A percentile compares a stretch with the other conserved stretches of the same genome.
phyloP scores from a whole-genome alignment of 2,888 invertebrate species.

The Alitta virens region DNA sequence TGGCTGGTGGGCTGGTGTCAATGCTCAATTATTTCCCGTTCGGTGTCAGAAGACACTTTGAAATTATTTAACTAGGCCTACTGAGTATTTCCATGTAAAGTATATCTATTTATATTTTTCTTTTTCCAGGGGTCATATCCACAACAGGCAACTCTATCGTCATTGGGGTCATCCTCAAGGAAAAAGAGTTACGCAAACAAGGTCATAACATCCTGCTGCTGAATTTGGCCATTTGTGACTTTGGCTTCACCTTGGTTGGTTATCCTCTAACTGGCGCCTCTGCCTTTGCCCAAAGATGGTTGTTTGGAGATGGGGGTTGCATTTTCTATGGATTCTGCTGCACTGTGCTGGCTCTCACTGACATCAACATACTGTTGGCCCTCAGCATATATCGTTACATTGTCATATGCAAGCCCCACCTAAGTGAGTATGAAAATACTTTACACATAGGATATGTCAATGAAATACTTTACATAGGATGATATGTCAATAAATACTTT shows the following conservation, averaged over 20 bases:
- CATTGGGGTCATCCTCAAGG: slow-evolving; percentile 6
- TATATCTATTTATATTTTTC: too few species aligned
- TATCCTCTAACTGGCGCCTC: slow-evolving; percentile 28
- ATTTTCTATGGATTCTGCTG: slow-evolving; percentile 27
- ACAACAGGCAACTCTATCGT: slow-evolving; percentile 17
- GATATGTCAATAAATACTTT: too few species aligned
- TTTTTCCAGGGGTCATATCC: slow-evolving; percentile 17
- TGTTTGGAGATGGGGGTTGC: slow-evolving; percentile 30
- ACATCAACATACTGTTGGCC: slow-evolving; percentile 29
- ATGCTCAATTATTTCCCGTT: too few species aligned
- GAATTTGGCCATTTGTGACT: slow-evolving; percentile 31
- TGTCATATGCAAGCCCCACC: slow-evolving; percentile 29
- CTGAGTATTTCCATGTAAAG: too few species aligned
- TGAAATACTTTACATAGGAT: too few species aligned
- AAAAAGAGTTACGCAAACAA: slow-evolving; percentile 18
- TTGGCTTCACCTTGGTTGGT: slow-evolving; percentile 28
- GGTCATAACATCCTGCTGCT: slow-evolving; percentile 28
- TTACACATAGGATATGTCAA: too few species aligned
- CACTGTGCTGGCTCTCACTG: slow-evolving; percentile 27
- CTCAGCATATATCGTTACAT: slow-evolving; percentile 32
- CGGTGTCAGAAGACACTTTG: too few species aligned
- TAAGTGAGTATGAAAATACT: slow-evolving; percentile 29
- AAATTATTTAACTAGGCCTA: too few species aligned
- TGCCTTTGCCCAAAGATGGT: slow-evolving; percentile 25
- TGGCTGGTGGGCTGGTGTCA: too few species aligned